A percentile compares a stretch with the other conserved stretches of the same genome.
Evolutionary conservation across 2,888 invertebrate genomes (phyloP).

Genomic region (Chrysomela aeneicollis): DNA sequence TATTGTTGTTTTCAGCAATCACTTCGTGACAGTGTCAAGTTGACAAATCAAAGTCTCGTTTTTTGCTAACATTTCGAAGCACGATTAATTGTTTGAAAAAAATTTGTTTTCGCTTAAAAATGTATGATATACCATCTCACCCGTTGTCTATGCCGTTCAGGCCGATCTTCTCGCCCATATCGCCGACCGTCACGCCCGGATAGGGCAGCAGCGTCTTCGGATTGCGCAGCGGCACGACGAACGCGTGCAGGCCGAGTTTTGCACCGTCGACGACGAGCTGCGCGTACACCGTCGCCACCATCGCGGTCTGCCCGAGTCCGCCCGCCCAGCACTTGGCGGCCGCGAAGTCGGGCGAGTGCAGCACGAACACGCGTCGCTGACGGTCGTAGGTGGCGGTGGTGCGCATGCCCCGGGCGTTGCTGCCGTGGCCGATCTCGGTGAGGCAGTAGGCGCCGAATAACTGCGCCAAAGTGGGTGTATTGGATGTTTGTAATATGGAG

Average conservation of each 20-base stretch:
- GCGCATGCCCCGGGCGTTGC: slow-evolving; percentile 87
- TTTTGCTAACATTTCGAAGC: too few species aligned
- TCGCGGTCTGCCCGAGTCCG: slow-evolving; percentile 80
- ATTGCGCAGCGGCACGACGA: slow-evolving; percentile 87
- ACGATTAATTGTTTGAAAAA: too few species aligned
- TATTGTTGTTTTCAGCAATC: too few species aligned
- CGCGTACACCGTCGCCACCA: slow-evolving; percentile 88
- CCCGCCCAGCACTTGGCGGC: slow-evolving; percentile 89
- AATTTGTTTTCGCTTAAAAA: neutral
- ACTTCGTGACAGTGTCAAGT: too few species aligned
- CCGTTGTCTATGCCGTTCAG: slow-evolving; percentile 95
- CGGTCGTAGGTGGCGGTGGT: slow-evolving; percentile 85
- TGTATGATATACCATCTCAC: slow-evolving; percentile 59
- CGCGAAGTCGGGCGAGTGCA: slow-evolving; percentile 79
- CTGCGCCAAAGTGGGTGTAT: slow-evolving; percentile 48
- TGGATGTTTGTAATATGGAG: too few species aligned
- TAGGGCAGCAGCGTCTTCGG: slow-evolving; percentile 73
- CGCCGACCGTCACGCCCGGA: slow-evolving; percentile 86
- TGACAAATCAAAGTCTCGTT: too few species aligned
- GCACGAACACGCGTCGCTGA: slow-evolving; percentile 73
- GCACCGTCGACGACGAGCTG: slow-evolving; percentile 81
- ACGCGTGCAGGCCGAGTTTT: slow-evolving; percentile 87
- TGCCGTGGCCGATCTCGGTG: slow-evolving; percentile 91
- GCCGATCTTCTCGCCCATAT: slow-evolving; percentile 92
- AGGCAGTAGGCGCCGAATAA: slow-evolving; percentile 80